Percentiles rank a stretch among this genome's conserved stretches.
Evolutionary conservation across 2,888 invertebrate genomes (phyloP).

Genomic region (Nemurella pictetii): DNA sequence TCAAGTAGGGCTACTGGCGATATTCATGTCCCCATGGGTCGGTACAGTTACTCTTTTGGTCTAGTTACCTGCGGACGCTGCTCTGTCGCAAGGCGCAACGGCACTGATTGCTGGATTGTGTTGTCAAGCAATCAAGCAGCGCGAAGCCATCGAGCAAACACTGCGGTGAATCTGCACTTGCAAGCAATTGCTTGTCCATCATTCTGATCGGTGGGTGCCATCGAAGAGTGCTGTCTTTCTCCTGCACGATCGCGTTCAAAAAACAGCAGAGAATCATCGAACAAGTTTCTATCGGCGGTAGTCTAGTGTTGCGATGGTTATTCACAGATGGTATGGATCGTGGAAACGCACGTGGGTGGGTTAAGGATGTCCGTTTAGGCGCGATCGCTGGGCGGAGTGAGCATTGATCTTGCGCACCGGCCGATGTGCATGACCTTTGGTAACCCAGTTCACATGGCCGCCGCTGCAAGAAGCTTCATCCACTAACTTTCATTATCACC

Average conservation of each 20-base stretch:
- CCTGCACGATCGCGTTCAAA: no score
- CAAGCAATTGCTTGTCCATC: no score
- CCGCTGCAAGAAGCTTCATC: not conserved
- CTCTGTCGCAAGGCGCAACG: no score
- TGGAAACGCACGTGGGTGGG: not conserved
- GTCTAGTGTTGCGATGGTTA: not conserved
- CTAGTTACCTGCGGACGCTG: no score
- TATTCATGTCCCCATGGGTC: not conserved
- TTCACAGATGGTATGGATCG: not conserved
- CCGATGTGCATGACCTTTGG: not conserved
- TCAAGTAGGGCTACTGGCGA: constrained; percentile 6
- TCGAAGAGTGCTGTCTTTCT: no score
- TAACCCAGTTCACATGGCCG: not conserved
- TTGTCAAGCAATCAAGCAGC: no score
- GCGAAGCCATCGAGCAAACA: no score
- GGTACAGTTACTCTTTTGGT: constrained; percentile 16
- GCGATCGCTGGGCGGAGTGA: not conserved
- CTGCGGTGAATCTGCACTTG: no score
- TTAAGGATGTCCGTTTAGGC: not conserved
- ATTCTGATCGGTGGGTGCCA: no score
- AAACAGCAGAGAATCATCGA: no score
- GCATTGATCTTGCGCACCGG: not conserved
- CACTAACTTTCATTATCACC: not conserved
- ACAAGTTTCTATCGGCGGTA: not conserved
- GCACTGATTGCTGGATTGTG: no score